Conservation (phyloP, 2,797 vertebrate genomes). For the Anguilla megastoma region DNA sequence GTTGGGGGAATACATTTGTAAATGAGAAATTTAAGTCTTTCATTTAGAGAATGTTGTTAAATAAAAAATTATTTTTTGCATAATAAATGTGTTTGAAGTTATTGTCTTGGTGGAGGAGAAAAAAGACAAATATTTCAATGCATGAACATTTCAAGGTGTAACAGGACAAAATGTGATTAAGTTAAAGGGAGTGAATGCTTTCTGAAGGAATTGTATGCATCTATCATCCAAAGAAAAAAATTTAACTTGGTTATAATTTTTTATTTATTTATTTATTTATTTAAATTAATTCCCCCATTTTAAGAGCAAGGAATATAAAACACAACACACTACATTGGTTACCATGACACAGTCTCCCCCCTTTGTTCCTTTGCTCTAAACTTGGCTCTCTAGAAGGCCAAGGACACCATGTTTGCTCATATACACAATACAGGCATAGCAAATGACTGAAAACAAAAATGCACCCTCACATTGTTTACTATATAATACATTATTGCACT, state of each 20-base stretch:
- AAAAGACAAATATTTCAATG: background rate
- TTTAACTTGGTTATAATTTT: background rate
- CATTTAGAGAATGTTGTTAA: background rate
- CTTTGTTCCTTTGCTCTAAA: background rate
- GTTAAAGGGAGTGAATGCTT: background rate
- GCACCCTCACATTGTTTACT: background rate
- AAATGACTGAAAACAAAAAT: background rate
- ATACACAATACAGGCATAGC: background rate
- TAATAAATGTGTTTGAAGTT: background rate
- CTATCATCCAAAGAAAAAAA: background rate
- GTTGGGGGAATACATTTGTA: background rate
- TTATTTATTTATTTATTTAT: background rate
- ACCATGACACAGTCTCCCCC: background rate
- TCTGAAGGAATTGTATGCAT: background rate
- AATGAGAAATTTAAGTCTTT: background rate
- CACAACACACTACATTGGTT: background rate
- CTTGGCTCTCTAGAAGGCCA: background rate
- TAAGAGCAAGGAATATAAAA: background rate
- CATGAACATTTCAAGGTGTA: background rate
- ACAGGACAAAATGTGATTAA: background rate
- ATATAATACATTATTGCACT: conserved; percentile 3
- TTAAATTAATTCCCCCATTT: background rate
- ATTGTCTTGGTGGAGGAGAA: background rate
- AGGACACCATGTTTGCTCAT: background rate
- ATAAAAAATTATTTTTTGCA: too few relatives aligned